These are phyloP conservation scores for Hoplostethus atlanticus DNA, from an alignment of 2,797 vertebrate species.

Conservation along the genomic window DNA sequence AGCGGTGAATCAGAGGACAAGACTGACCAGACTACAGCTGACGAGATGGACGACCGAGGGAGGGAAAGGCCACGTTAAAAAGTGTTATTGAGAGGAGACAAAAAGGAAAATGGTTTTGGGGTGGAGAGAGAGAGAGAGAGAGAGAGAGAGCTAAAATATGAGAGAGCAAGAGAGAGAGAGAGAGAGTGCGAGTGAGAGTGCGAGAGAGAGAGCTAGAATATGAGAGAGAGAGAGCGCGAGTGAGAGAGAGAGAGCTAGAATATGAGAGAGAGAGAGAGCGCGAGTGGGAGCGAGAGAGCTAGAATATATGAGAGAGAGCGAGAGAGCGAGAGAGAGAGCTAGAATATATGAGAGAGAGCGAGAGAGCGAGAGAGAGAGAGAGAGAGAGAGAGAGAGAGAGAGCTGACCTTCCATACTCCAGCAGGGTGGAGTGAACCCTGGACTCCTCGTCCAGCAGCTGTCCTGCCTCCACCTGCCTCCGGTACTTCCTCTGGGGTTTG, in stretches of 20 bases:
- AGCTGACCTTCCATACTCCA: conserved; percentile 92
- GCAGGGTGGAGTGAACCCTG: conserved; percentile 92
- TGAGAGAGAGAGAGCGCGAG: neutral
- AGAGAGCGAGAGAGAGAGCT: neutral
- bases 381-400: no score
- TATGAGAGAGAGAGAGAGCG: neutral
- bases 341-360: no score
- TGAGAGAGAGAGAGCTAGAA: neutral
- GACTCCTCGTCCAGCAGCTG: conserved; percentile 93
- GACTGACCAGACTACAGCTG: no score
- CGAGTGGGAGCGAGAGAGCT: neutral
- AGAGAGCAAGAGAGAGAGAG: neutral
- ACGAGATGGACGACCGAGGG: no score
- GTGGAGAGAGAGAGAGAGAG: neutral
- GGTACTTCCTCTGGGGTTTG: conserved; percentile 94
- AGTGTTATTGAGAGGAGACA: neutral
- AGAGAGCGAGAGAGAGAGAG: no score
- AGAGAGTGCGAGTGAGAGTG: no score
- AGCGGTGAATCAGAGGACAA: neutral
- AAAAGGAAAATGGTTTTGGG: neutral
- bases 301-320: neutral
- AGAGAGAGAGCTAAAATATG: neutral
- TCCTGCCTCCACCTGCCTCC: conserved; percentile 88
- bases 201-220: no score
- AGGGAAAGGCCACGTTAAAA: no score